Evolutionary conservation across 2,888 invertebrate genomes (phyloP).

Genomic region (Aphodius sticticus): DNA sequence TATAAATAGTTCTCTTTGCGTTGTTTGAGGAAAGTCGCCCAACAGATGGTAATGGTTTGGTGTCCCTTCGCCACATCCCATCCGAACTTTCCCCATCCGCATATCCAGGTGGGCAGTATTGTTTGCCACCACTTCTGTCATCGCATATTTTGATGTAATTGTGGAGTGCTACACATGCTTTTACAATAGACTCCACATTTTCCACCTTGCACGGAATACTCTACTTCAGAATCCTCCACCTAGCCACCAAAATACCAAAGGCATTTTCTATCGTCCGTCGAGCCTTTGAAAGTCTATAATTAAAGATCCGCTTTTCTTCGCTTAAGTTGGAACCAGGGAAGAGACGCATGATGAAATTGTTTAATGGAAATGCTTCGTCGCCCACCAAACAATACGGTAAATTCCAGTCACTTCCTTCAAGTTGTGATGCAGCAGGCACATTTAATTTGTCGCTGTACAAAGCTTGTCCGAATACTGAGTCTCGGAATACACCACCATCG

Average conservation of each 20-base stretch:
- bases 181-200: too few species aligned
- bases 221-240: slow-evolving; percentile 33
- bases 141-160: too few species aligned
- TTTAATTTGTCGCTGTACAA: slow-evolving; percentile 39
- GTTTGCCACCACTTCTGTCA: too few species aligned
- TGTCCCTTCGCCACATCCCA: too few species aligned
- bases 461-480: slow-evolving; percentile 37
- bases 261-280: slow-evolving; percentile 40
- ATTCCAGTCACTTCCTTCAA: slow-evolving; percentile 43
- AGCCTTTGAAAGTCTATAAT: slow-evolving; percentile 40
- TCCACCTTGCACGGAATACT: too few species aligned
- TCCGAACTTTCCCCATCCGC: too few species aligned
- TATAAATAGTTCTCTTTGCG: too few species aligned
- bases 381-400: slow-evolving; percentile 47
- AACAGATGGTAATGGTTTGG: too few species aligned
- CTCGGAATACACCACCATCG: slow-evolving; percentile 48
- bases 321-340: slow-evolving; percentile 41
- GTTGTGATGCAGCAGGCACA: slow-evolving; percentile 43
- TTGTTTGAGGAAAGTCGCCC: too few species aligned
- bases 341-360: slow-evolving; percentile 38
- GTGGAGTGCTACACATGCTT: too few species aligned
- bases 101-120: too few species aligned
- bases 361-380: slow-evolving; percentile 48
- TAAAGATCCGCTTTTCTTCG: slow-evolving; percentile 34
- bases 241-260: slow-evolving; percentile 39